Base-by-base conservation (phyloP, 2,113 vertebrate genomes). In the Aleadryas rufinucha region DNA sequence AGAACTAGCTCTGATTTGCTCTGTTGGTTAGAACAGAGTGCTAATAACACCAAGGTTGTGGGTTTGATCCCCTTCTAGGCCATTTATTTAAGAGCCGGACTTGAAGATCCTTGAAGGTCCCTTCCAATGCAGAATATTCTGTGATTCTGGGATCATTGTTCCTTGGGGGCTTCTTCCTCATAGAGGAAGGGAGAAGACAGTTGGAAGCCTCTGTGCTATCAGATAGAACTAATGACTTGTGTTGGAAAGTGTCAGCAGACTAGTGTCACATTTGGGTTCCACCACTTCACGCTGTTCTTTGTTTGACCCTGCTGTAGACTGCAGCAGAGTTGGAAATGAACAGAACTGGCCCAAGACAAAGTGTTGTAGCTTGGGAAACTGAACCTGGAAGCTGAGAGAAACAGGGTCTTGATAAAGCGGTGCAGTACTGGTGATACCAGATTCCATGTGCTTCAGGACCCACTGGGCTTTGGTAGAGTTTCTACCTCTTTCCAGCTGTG, bases 321-420 rank as follows among this genome's bases (percentile, higher is more conserved):
- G 23, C n/a, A 76, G 28, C 4, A 16, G 23, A 49, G 6, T 9
- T 39, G 10, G 33, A 19, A 74, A 69, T 68, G 65, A 84, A 30
- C 4, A 74, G 26, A 80, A 24, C 13, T n/a, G 39, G 11, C 50
- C 11, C 7, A 47, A 45, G 22, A 26, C 10, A 19, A 74, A 75
- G 24, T 26, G 18, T 3, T 37, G 41, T 52, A 19, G 10, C 14
- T 65, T 63, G 35, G 33, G 28, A 66, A 66, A 33, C 6, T n/a
- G 42, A 61, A 12, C 1, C 2, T 16, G 35, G 13, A 76, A 95
- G 13, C 19, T 71, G 57, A 54, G 27, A 63, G 61, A 64, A 92
- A 59, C 0, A 3, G 45, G 17, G 5, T 53, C 33, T 63, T 78
- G 52, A 42, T 61, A 11, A 90, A 59, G 24, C 0, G 0, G 8